Conservation (phyloP, 2,888 invertebrate genomes). For the Iselma pallidipennis region DNA sequence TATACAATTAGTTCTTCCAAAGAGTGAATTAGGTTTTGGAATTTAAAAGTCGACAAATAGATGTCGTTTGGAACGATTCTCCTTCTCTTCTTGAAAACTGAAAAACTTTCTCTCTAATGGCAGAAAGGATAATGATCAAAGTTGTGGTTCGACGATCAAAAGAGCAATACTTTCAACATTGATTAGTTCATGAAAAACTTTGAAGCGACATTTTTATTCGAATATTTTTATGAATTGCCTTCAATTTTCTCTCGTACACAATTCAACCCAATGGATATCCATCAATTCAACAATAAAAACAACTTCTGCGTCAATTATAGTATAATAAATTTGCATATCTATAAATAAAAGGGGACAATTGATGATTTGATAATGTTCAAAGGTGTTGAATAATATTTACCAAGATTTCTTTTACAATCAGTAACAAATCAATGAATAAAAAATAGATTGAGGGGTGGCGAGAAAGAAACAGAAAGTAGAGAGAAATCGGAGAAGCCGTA, state of each 20-base stretch:
- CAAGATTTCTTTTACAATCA: background rate
- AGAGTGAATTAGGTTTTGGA: too few relatives aligned
- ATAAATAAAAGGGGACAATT: background rate
- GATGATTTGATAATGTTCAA: background rate
- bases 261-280: background rate
- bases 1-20: too few relatives aligned
- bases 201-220: conserved; percentile 46
- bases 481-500: conserved; percentile 4
- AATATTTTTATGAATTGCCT: conserved; percentile 47
- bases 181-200: conserved; percentile 51
- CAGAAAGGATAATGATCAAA: conserved; percentile 47
- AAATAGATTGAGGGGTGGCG: too few relatives aligned
- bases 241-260: conserved; percentile 17
- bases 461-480: background rate
- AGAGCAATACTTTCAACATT: conserved; percentile 46
- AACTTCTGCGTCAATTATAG: background rate
- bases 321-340: background rate
- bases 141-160: conserved; percentile 44
- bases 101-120: conserved; percentile 27
- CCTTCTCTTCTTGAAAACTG: background rate
- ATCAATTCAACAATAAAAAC: background rate
- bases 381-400: background rate
- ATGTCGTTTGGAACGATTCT: background rate
- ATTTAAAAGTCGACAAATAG: conserved; percentile 11
- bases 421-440: background rate